Base-by-base conservation (phyloP, 2,113 vertebrate species). In the Triplophysa siluroides region DNA sequence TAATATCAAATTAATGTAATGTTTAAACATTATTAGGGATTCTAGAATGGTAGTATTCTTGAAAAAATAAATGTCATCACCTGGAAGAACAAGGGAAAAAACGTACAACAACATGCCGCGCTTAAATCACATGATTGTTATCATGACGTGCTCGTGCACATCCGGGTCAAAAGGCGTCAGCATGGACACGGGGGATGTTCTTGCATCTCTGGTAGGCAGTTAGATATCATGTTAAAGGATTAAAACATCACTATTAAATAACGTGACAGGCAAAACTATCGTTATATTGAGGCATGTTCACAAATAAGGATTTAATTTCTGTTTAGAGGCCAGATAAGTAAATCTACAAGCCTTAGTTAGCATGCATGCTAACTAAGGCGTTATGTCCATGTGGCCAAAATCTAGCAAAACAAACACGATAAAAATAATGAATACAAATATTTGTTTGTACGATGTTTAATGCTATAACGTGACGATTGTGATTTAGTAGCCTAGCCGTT, bases 181-280 rank as follows among this genome's bases (percentile, higher is more conserved):
- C 80, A 85, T 85, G 83, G 83, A 85, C 47, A 16, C 83, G 2
- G 71, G 76, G 26, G 62, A 85, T 45, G 62, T 82, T 16, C 72
- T 85, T 7, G 82, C 91, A 0, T 86, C 91, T 84, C 81, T 93
- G 92, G 92, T 93, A 86, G 76, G 84, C 33, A 78, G 1, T 18
- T 1, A 66, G 62, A 56, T 47, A 58, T 38, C 76, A 54, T 56
- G 66, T 68, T 52, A 54, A 26, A 9, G 5, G 33, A 8, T 33
- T 16, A 19, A 38, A 29, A 58, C 11, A 1, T 2, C 24, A 21
- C 23, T 67, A 3, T 61, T 24, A 13, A 10, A 43, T 14, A 13
- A 11, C 3, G 5, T 3, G 58, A 26, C 10, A 29, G 16, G 13
- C 38, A 68, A 26, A 19, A 16, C 9, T 23, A 47, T 12, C 0